A percentile compares a stretch with the other conserved stretches of the same genome.
These are phyloP conservation scores for Dipodomys ordii DNA, from an alignment of 2,113 vertebrate species.

Conservation along the genomic window DNA sequence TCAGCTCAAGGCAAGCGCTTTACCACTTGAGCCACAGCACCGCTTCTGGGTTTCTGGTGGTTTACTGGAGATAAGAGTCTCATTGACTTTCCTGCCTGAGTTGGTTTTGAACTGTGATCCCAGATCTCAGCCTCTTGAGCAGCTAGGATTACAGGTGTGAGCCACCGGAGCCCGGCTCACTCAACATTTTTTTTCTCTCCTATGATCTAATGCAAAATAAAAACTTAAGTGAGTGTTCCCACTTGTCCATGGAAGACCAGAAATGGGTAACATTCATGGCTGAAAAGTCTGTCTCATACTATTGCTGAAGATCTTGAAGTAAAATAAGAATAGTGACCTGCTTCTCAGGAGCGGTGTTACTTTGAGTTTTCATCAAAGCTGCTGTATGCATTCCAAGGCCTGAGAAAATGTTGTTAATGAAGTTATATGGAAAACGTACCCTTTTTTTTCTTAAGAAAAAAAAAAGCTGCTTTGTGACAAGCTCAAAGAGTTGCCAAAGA, in stretches of 20 bases:
- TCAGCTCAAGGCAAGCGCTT: too few relatives aligned
- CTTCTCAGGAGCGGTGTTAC: neutral
- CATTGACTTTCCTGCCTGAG: too few relatives aligned
- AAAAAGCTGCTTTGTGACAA: slow-evolving; percentile 5
- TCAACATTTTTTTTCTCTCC: neutral
- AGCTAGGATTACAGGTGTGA: too few relatives aligned
- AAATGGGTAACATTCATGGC: neutral
- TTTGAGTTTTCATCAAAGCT: slow-evolving; percentile 21
- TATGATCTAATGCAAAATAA: neutral
- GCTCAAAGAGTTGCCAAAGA: slow-evolving; percentile 67
- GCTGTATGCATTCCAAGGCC: neutral
- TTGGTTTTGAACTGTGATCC: too few relatives aligned
- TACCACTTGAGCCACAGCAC: too few relatives aligned
- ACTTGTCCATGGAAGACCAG: neutral
- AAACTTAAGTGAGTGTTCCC: neutral
- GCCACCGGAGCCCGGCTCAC: neutral
- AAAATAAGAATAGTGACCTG: slow-evolving; percentile 14
- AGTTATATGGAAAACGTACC: slow-evolving; percentile 18
- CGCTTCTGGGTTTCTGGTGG: too few relatives aligned
- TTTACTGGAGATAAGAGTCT: too few relatives aligned
- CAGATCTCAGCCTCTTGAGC: too few relatives aligned
- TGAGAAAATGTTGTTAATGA: slow-evolving; percentile 40
- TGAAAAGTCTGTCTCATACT: slow-evolving; percentile 4
- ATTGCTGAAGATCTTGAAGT: slow-evolving; percentile 36
- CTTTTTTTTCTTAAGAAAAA: neutral